Percentiles rank a stretch among this genome's conserved stretches.
Conservation (phyloP, 2,113 vertebrate genomes). For the Lanius ludovicianus region DNA sequence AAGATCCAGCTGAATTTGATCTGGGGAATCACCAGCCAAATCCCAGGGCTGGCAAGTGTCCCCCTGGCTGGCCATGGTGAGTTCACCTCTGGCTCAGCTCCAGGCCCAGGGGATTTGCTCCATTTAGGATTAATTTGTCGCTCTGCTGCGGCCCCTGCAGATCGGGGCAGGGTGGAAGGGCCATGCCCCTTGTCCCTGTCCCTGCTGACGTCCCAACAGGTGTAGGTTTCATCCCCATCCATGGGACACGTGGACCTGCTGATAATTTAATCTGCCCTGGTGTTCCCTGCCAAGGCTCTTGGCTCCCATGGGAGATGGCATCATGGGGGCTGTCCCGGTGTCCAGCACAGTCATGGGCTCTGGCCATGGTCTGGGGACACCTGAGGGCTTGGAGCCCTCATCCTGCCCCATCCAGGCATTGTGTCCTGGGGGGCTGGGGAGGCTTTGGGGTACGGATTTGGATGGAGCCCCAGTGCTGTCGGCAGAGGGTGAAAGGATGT, state of each 20-base stretch:
- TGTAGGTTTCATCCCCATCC: neutral
- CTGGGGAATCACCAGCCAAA: neutral
- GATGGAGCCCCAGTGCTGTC: neutral
- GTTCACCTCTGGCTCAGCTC: neutral
- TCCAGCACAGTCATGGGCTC: fast-evolving
- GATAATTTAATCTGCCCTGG: neutral
- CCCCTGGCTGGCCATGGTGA: fast-evolving
- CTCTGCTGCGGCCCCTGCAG: fast-evolving
- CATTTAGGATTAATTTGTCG: neutral
- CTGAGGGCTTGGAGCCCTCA: fast-evolving
- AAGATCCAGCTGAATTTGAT: neutral
- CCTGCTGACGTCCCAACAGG: neutral
- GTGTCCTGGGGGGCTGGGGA: neutral
- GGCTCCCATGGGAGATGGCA: neutral
- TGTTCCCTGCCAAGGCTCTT: neutral
- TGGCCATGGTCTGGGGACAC: fast-evolving
- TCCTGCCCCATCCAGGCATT: fast-evolving
- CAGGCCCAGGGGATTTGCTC: fast-evolving
- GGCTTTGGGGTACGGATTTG: neutral
- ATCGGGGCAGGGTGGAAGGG: neutral
- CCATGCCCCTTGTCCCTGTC: fast-evolving
- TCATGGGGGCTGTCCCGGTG: neutral
- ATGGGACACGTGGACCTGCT: neutral
- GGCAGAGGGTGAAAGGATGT: neutral
- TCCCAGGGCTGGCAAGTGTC: fast-evolving